Conservation (phyloP, 2,797 vertebrate species). For the Epinephelus awoara region DNA sequence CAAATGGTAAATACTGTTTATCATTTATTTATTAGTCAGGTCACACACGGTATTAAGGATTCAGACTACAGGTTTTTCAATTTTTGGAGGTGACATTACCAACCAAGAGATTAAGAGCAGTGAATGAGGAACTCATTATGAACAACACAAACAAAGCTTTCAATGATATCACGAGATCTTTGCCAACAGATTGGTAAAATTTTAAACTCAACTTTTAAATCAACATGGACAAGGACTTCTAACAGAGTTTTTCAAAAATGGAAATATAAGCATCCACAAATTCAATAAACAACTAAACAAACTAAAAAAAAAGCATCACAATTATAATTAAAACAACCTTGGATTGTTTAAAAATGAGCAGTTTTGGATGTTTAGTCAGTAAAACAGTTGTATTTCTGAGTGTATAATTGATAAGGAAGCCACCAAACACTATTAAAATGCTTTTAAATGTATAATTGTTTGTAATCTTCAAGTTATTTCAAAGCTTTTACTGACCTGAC, state of each 20-base stretch:
- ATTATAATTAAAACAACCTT: neutral
- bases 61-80: slow-evolving; percentile 5
- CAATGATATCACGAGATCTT: neutral
- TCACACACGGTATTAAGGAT: neutral
- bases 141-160: neutral
- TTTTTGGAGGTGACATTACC: slow-evolving; percentile 11
- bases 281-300: neutral
- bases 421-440: no score
- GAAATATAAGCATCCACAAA: neutral
- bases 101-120: neutral
- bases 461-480: no score
- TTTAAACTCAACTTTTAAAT: neutral
- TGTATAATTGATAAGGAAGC: neutral
- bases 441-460: no score
- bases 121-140: neutral
- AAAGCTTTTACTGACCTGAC: no score
- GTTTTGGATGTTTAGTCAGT: neutral
- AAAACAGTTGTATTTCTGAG: neutral
- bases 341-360: neutral
- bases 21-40: slow-evolving; percentile 25
- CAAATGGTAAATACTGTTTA: slow-evolving; percentile 7
- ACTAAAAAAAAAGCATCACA: neutral
- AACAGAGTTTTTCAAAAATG: neutral
- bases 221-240: neutral
- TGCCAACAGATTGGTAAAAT: neutral